Conservation (phyloP, 2,113 vertebrate species). For the Mellivora capensis region DNA sequence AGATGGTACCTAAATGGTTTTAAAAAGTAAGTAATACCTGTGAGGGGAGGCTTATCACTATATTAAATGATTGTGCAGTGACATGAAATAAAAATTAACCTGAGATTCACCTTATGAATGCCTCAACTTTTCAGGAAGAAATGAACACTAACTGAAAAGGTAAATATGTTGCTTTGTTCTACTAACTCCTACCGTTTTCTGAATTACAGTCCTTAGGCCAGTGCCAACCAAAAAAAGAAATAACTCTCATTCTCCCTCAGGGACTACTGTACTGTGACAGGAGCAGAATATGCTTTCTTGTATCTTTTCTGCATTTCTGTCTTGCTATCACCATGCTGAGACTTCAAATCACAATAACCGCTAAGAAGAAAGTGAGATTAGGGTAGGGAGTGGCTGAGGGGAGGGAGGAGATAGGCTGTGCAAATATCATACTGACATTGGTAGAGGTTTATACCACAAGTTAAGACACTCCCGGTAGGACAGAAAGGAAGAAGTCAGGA, state of each 20-base stretch:
- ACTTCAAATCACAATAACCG: neutral
- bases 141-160: neutral
- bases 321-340: neutral
- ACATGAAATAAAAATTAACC: neutral
- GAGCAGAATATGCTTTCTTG: neutral
- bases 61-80: neutral
- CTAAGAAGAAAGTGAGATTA: neutral
- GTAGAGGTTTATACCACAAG: neutral
- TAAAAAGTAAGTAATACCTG: neutral
- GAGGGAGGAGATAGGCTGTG: neutral
- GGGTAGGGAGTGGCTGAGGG: rapidly evolving
- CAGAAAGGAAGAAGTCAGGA: neutral
- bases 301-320: neutral
- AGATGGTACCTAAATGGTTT: neutral
- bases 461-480: neutral
- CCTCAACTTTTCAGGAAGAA: neutral
- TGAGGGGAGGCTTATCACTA: neutral
- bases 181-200: neutral
- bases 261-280: neutral
- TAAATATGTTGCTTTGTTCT: neutral
- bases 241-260: neutral
- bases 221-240: neutral
- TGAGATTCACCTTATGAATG: neutral
- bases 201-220: neutral
- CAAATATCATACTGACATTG: neutral